Base-by-base conservation (phyloP, 2,113 vertebrate genomes). In the Stomatorhinus ivindoensis region DNA sequence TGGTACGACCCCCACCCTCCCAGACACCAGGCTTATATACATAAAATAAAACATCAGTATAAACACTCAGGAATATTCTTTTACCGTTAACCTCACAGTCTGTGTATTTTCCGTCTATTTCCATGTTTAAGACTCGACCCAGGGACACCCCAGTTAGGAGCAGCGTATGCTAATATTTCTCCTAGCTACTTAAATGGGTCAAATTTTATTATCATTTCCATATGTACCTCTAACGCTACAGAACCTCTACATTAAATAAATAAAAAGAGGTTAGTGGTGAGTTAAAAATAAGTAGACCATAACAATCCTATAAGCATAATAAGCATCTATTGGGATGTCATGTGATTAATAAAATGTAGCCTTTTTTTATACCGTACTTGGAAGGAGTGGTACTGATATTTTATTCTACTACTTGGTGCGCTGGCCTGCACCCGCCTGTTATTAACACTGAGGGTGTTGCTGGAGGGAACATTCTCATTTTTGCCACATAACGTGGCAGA, bases 401-500 rank as follows among this genome's bases (percentile, higher is more conserved):
- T 84, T n/a, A 84, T 84, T 44, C 39, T 61, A 9, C 65, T 46
- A 53, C 61, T 89, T 53, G 21, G 3, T 31, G 19, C 17, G 51
- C 76, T 89, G 50, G 50, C 65, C 69, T 35, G 42, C 10, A 27
- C 24, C 80, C 21, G 44, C 76, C 24, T 85, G 88, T 84, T 80
- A 85, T 84, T 83, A 46, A 61, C 88, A 84, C 76, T 24, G 24
- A 61, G 76, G 88, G 80, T 89, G 76, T 89, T 84, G 51, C 88
- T 89, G 88, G 88, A 89, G 76, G 35, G 82, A 51, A 51, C 55
- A 53, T 46, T 39, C 51, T 61, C 51, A 24, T 84, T 89, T 46
- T 85, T 61, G 88, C 88, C 88, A 89, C 88, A 84, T 35, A 84
- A 84, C 13, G 80, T 84, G 88, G 76, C 88, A 88, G 88, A 51